Evolutionary conservation across 2,888 invertebrate species (phyloP), one percentile per base, ranked within the genome.

Genomic region (Ichneumon xanthorius): DNA sequence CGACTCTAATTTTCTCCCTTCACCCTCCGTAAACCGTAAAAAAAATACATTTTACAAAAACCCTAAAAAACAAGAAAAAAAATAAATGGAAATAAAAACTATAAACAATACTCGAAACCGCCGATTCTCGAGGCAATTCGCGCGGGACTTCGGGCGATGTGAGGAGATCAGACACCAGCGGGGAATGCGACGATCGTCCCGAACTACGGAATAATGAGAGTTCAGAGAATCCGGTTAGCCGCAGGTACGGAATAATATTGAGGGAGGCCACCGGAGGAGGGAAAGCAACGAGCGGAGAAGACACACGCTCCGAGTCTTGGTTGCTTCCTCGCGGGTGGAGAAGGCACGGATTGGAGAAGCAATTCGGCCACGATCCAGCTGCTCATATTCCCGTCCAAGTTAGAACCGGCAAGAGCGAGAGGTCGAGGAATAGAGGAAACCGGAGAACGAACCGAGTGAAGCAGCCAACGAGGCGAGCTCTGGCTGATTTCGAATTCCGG

Each of bases 401-500:
- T 86, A 80, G 84, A 82, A 58, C 76, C 65, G 76, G 63, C n/a
- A 61, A 50, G 72, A 80, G 80, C 33, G 72, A 72, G 80, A 73
- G 50, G 30, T n/a, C 45, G 70, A 70, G 55, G 33, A 37, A 30
- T n/a, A 53, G 22, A 50, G 71, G 40, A 65, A 73, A 22, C 45
- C 58, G 37, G 70, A 16, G 26, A 37, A 79, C 53, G 72, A 79
- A 73, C 55, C 77, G 55, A 68, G 82, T 68, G 58, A 63, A 80
- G 26, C 40, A 26, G 50, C 65, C 67, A 67, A 72, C 71, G 70
- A 84, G 81, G 48, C 63, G 72, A 76, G 71, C 70, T 58, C 63
- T 80, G 53, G 76, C 90, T 91, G 88, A 88, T 92, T 90, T 88
- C 88, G 90, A 90, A 92, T 92, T 92, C 91, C 87, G 89, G 88